Percentiles rank a stretch among this genome's conserved stretches.
These are phyloP conservation scores for Neuroterus valhalla DNA, from an alignment of 1,140 invertebrate species.

Conservation along the genomic window DNA sequence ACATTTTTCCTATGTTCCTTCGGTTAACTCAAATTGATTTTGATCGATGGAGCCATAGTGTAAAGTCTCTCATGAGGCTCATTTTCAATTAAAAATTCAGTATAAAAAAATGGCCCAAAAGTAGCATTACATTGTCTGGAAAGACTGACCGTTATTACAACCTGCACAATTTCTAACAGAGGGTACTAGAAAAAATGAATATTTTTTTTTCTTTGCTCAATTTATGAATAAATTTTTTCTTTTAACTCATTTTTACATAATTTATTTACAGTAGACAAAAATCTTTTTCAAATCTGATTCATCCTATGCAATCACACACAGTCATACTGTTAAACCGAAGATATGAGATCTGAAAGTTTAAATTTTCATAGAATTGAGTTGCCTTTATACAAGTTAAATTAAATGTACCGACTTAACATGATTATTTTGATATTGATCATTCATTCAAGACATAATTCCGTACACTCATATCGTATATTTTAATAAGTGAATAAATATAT, in stretches of 20 bases:
- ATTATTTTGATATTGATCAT: conserved; percentile 1
- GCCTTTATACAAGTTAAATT: background rate
- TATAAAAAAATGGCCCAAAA: too few species aligned
- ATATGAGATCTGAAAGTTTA: background rate
- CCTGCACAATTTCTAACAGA: too few species aligned
- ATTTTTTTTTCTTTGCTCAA: background rate
- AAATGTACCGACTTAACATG: background rate
- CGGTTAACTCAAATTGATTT: too few species aligned
- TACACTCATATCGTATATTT: background rate
- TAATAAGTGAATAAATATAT: conserved; percentile 18
- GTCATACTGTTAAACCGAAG: background rate
- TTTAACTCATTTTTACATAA: background rate
- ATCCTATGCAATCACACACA: conserved; percentile 4
- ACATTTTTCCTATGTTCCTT: too few species aligned
- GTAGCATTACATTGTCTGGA: too few species aligned
- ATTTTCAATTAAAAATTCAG: too few species aligned
- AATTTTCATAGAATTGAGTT: background rate
- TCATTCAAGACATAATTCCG: background rate
- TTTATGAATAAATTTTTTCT: background rate
- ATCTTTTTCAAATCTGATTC: background rate
- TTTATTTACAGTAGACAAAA: conserved; percentile 4
- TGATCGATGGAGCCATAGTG: too few species aligned
- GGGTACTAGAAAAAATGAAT: background rate
- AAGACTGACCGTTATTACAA: too few species aligned
- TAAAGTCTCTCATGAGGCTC: too few species aligned